A percentile compares a stretch with the other conserved stretches of the same genome.
Conservation (phyloP, 2,797 vertebrate genomes). For the Pseudochaenichthys georgianus region DNA sequence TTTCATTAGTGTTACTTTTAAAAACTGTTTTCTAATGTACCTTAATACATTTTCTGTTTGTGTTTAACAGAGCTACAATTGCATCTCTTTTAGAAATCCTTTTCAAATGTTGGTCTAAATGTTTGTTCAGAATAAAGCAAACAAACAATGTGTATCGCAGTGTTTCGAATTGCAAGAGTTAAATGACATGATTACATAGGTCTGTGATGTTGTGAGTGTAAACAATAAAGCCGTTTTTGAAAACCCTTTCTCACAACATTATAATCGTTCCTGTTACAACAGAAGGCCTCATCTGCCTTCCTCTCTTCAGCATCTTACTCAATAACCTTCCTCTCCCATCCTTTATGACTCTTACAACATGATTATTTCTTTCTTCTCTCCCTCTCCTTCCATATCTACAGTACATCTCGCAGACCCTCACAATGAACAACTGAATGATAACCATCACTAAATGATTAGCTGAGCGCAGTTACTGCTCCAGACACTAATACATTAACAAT, state of each 20-base stretch:
- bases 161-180: not conserved
- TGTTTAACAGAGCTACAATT: not conserved
- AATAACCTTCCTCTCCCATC: not conserved
- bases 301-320: not conserved
- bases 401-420: constrained; percentile 38
- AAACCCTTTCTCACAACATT: not conserved
- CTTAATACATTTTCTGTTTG: not conserved
- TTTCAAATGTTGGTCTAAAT: not conserved
- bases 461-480: constrained; percentile 54
- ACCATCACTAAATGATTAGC: constrained; percentile 68
- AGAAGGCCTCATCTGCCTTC: not conserved
- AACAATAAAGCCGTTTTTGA: too few species aligned
- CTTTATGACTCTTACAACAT: constrained; percentile 1
- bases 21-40: not conserved
- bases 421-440: constrained; percentile 65
- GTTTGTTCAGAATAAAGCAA: not conserved
- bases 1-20: too few species aligned
- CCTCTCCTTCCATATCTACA: constrained; percentile 20
- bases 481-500: constrained; percentile 76
- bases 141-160: not conserved
- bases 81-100: not conserved
- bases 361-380: not conserved
- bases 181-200: not conserved
- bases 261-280: not conserved
- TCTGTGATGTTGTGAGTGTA: not conserved